Evolutionary conservation across 2,113 vertebrate genomes (phyloP).

Genomic region (Sorex araneus): DNA sequence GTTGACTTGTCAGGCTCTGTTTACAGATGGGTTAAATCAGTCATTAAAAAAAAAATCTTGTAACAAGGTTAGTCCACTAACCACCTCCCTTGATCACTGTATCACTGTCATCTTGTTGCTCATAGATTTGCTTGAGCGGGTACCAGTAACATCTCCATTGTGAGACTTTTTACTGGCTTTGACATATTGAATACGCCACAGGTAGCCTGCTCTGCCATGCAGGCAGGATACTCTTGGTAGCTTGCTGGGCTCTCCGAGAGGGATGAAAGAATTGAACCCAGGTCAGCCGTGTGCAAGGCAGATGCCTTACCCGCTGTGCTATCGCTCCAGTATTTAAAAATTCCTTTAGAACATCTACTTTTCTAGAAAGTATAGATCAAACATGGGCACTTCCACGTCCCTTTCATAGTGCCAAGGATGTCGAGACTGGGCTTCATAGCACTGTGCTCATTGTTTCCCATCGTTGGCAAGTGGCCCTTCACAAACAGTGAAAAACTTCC

Average conservation of each 20-base stretch:
- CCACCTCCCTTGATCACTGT: neutral
- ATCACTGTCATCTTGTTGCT: too few relatives aligned
- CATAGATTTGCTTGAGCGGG: too few relatives aligned
- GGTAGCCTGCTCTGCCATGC: too few relatives aligned
- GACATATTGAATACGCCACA: too few relatives aligned
- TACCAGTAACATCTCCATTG: too few relatives aligned
- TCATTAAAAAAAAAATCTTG: neutral
- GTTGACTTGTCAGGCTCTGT: neutral
- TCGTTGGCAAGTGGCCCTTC: neutral
- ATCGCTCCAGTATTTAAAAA: conserved; percentile 2
- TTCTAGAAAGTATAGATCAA: neutral
- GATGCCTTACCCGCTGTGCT: too few relatives aligned
- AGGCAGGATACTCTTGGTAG: too few relatives aligned
- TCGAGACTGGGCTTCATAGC: neutral
- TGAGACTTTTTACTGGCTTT: too few relatives aligned
- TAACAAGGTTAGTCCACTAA: neutral
- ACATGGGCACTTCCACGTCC: neutral
- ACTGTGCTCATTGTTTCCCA: neutral
- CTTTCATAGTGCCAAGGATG: neutral
- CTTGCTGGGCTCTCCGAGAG: too few relatives aligned
- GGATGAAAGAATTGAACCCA: too few relatives aligned
- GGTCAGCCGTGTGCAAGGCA: too few relatives aligned
- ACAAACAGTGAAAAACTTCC: neutral
- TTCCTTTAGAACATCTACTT: neutral
- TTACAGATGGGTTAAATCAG: conserved; percentile 7